Evolutionary conservation across 2,797 vertebrate genomes (phyloP).

Genomic region (Mormyrops attenuatus): DNA sequence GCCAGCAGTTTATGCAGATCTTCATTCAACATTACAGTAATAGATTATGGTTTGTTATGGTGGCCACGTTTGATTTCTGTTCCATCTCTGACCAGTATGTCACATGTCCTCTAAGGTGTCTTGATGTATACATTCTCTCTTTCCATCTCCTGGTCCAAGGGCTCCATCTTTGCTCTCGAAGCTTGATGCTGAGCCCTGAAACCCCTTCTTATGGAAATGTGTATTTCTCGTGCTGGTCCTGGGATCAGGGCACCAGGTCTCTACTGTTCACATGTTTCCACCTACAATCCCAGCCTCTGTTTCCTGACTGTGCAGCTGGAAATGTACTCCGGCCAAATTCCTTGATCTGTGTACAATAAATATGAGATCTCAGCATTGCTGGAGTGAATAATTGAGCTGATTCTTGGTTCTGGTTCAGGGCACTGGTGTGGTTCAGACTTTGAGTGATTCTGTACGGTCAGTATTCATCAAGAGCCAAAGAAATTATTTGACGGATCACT

Average conservation of each 20-base stretch:
- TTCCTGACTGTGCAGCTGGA: slow-evolving; percentile 48
- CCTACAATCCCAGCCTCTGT: slow-evolving; percentile 32
- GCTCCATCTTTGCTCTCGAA: background rate
- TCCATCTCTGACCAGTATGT: background rate
- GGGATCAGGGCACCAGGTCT: background rate
- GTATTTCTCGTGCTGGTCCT: background rate
- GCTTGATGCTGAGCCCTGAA: background rate
- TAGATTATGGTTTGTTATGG: background rate
- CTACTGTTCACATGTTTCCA: slow-evolving; percentile 35
- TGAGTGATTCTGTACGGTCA: background rate
- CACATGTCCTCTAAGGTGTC: background rate
- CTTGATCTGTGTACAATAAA: background rate
- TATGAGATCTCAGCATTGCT: background rate
- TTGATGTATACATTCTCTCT: background rate
- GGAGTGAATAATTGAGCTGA: background rate
- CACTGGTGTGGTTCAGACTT: background rate
- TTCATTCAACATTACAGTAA: background rate
- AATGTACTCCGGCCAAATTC: slow-evolving; percentile 16
- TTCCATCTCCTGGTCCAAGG: background rate
- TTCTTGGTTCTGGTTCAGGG: background rate
- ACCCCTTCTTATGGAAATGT: background rate
- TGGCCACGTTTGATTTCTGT: background rate
- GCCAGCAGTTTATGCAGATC: background rate
- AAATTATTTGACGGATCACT: background rate
- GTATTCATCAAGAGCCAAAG: background rate